Conservation (phyloP, 2,888 invertebrate species). For the Papilio gigon region DNA sequence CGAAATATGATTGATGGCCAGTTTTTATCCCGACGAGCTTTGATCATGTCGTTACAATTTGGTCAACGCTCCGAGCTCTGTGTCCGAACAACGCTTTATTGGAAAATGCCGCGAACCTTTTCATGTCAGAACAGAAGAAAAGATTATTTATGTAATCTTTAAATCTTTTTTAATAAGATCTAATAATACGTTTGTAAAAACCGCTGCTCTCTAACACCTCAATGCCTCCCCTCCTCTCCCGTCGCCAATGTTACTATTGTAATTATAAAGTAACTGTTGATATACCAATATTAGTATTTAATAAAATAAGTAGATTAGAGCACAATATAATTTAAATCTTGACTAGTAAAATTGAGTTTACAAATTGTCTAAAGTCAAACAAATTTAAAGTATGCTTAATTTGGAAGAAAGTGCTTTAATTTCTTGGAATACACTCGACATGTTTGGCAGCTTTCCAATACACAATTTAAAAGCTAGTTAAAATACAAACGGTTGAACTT, state of each 20-base stretch:
- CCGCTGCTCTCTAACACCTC: too few relatives aligned
- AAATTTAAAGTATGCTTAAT: not conserved
- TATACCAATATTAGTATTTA: too few relatives aligned
- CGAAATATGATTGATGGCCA: slow-evolving; percentile 35
- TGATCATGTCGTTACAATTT: slow-evolving; percentile 20
- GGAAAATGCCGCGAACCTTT: not conserved
- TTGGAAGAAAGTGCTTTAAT: slow-evolving; percentile 8
- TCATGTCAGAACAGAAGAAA: not conserved
- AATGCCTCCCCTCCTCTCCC: too few relatives aligned
- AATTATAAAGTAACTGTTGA: too few relatives aligned
- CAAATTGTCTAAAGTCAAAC: not conserved
- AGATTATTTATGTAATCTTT: not conserved
- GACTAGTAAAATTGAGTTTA: not conserved
- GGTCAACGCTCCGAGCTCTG: not conserved
- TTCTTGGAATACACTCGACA: not conserved
- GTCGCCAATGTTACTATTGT: too few relatives aligned
- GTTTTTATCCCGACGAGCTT: slow-evolving; percentile 28
- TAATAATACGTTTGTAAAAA: not conserved
- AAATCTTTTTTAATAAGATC: not conserved
- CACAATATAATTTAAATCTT: not conserved
- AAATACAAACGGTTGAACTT: not conserved
- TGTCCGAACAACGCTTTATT: not conserved
- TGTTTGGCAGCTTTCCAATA: slow-evolving; percentile 9
- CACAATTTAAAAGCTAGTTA: not conserved
- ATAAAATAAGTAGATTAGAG: too few relatives aligned